These are phyloP conservation scores for Hypolimnas misippus DNA, from an alignment of 2,888 invertebrate species.

Conservation along the genomic window DNA sequence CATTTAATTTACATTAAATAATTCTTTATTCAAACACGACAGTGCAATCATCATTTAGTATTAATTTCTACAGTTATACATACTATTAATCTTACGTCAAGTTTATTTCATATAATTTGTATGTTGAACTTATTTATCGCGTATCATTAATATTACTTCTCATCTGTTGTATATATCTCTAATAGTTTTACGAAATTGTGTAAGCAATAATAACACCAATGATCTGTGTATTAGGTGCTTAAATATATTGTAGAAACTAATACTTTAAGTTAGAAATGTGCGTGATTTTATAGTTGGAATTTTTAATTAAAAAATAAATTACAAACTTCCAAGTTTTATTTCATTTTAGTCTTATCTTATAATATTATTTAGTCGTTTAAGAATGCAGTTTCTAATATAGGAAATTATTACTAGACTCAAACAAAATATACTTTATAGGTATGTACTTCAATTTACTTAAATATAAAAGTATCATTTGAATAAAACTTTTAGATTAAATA, in stretches of 20 bases:
- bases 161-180: slow-evolving; percentile 1
- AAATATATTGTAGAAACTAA: no score
- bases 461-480: no score
- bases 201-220: not conserved
- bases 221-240: not conserved
- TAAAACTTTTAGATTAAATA: not conserved
- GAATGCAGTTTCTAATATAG: no score
- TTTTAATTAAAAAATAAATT: slow-evolving; percentile 2
- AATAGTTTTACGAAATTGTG: not conserved
- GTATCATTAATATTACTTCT: slow-evolving; percentile 2
- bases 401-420: no score
- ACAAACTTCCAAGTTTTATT: no score
- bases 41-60: not conserved
- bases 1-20: not conserved
- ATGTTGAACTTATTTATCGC: not conserved
- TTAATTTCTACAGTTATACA: not conserved
- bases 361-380: no score
- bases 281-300: not conserved
- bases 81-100: slow-evolving; percentile 7
- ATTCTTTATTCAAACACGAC: no score
- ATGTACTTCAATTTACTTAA: no score
- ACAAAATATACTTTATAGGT: no score
- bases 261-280: not conserved
- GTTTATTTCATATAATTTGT: not conserved
- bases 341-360: no score